These are phyloP conservation scores for Tarsius wallacei DNA, from an alignment of 2,797 vertebrate species.

Conservation along the genomic window DNA sequence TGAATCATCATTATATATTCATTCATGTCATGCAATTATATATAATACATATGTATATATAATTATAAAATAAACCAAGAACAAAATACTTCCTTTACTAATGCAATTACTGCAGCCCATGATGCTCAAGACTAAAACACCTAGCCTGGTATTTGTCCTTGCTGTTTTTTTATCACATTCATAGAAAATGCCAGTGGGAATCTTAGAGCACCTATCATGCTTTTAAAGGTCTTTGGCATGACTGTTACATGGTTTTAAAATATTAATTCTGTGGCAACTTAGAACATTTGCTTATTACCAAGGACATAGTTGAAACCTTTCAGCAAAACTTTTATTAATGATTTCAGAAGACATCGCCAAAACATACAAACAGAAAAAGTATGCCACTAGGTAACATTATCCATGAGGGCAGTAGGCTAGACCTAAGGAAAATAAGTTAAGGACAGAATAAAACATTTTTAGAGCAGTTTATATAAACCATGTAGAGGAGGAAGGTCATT, in stretches of 20 bases:
- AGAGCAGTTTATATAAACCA: background rate
- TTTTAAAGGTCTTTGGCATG: conserved; percentile 22
- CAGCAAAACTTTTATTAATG: conserved; percentile 65
- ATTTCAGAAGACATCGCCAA: conserved; percentile 17
- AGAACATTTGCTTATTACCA: conserved; percentile 26
- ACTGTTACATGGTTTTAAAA: conserved; percentile 12
- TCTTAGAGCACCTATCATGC: background rate
- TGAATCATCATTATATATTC: background rate
- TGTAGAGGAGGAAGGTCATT: background rate
- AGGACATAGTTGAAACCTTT: conserved; percentile 42
- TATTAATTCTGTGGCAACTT: background rate
- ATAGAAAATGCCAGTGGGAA: background rate
- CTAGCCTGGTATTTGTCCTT: background rate
- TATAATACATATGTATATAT: background rate
- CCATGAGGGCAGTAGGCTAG: background rate
- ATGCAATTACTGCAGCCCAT: background rate
- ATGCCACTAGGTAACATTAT: background rate
- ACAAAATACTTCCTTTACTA: background rate
- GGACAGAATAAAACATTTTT: conserved; percentile 15
- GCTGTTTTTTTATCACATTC: background rate
- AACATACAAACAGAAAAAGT: background rate
- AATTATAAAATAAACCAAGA: background rate
- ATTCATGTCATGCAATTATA: background rate
- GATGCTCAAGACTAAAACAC: background rate
- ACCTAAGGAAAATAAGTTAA: conserved; percentile 17